Conservation (phyloP, 2,888 invertebrate species). For the Azorinus chamasolen region DNA sequence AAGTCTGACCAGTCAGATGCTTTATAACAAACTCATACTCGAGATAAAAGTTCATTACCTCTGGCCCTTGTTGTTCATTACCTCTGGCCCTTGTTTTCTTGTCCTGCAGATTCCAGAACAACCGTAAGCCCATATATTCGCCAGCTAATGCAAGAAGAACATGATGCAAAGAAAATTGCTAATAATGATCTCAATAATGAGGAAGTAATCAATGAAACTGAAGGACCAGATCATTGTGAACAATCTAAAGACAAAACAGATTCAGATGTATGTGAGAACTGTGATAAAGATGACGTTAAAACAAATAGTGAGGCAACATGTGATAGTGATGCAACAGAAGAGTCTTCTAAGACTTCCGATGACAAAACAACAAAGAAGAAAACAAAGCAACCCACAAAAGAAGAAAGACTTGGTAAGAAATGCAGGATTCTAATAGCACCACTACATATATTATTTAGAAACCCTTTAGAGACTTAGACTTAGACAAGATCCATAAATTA, state of each 20-base stretch:
- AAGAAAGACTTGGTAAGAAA: conserved; percentile 62
- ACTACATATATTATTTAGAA: too few relatives aligned
- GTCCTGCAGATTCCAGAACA: conserved; percentile 77
- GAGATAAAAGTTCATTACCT: too few relatives aligned
- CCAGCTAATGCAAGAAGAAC: conserved; percentile 82
- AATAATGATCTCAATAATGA: conserved; percentile 13
- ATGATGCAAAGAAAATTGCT: conserved; percentile 49
- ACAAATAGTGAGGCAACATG: conserved; percentile 2
- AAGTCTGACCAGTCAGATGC: too few relatives aligned
- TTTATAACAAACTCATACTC: too few relatives aligned
- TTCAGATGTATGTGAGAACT: neutral
- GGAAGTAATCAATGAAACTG: conserved; percentile 7
- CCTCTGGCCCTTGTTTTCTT: too few relatives aligned
- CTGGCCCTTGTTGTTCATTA: too few relatives aligned
- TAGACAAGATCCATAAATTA: too few relatives aligned
- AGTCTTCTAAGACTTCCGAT: neutral
- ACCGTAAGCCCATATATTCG: conserved; percentile 82
- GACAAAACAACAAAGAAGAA: conserved; percentile 26
- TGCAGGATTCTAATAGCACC: too few relatives aligned
- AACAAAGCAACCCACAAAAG: conserved; percentile 42
- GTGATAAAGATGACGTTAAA: conserved; percentile 2
- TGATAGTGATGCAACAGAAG: conserved; percentile 9
- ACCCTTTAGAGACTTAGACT: too few relatives aligned
- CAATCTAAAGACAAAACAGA: neutral
- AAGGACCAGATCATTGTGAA: neutral